A percentile compares a stretch with the other conserved stretches of the same genome.
phyloP scores from a whole-genome alignment of 2,797 vertebrate genomes.

The Centropyge bicolor region DNA sequence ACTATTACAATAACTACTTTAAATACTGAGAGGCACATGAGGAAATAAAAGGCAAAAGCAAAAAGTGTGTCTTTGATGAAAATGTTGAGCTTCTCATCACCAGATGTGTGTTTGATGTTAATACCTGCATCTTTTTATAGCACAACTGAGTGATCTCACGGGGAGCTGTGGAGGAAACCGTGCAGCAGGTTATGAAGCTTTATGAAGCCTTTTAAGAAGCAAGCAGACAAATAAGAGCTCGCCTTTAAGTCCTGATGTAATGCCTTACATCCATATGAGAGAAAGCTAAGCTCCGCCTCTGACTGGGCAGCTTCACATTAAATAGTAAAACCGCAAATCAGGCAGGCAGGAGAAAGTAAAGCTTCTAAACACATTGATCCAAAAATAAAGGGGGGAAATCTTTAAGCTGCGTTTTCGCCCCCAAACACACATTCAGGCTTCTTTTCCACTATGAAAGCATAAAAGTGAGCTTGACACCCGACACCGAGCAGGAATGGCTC shows the following conservation, averaged over 20 bases:
- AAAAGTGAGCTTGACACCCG: constrained; percentile 76
- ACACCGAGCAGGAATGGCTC: constrained; percentile 79
- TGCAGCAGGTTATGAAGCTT: neutral
- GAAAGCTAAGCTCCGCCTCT: constrained; percentile 61
- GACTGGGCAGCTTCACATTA: constrained; percentile 20
- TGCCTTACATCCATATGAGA: constrained; percentile 36
- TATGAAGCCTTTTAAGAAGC: neutral
- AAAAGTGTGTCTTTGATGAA: neutral
- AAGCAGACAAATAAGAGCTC: neutral
- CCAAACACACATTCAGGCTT: constrained; percentile 19
- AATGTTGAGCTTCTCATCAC: neutral
- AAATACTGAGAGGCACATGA: neutral
- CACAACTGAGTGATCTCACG: neutral
- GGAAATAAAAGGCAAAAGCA: neutral
- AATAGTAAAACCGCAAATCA: constrained; percentile 33
- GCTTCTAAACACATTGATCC: neutral
- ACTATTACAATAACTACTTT: neutral
- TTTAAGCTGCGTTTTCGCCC: neutral
- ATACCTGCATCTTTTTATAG: neutral
- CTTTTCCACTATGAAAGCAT: constrained; percentile 38
- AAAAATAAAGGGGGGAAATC: neutral
- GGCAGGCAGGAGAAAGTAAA: constrained; percentile 15
- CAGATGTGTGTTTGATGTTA: neutral
- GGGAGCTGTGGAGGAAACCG: neutral
- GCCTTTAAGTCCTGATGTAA: neutral